Evolutionary conservation across 2,888 invertebrate genomes (phyloP), one percentile per base, ranked within the genome.

Genomic region (Tinea trinotella): DNA sequence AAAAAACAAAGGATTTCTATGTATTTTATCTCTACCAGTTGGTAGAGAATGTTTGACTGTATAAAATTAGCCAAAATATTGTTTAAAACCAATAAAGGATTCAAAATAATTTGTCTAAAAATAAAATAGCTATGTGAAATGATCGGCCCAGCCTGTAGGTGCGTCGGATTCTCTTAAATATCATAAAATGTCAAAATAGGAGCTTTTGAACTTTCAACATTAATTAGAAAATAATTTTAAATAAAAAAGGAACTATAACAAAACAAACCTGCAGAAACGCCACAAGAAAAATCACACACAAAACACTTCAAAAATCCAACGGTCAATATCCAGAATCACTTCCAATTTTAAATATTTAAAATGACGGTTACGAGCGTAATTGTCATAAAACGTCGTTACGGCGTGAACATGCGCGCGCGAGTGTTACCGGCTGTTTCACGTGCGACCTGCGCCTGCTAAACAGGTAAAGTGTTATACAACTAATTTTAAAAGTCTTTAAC

Each of bases 221-320:
- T n/a, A n/a, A n/a, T n/a, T n/a, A n/a, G n/a, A n/a, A n/a, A 40
- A 40, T 15, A 13, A 40, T 4, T 15, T 1, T 15, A 15, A 24
- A 24, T 24, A 24, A 24, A 24, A 40, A 15, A 40, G 13, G 6
- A 40, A 40, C 40, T 15, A 40, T 24, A 40, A 40, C 2, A 13
- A 40, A 7, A 30, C 40, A 4, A 40, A 40, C 40, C 40, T 40
- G 15, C 12, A 40, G n/a, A 40, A 13, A 13, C 40, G 12, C 7
- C 40, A 40, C 40, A 40, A 40, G n/a, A n/a, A 40, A 40, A 30
- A 30, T 30, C 30, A 40, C 40, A 13, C 40, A 40, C 40, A 40
- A n/a, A 15, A n/a, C 40, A 40, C 40, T 40, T 40, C 6, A 13
- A 40, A 40, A 40, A 40, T 40, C 15, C 40, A 40, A 40, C 7